Conservation (phyloP, 2,113 vertebrate genomes). For the Cavia aperea region DNA sequence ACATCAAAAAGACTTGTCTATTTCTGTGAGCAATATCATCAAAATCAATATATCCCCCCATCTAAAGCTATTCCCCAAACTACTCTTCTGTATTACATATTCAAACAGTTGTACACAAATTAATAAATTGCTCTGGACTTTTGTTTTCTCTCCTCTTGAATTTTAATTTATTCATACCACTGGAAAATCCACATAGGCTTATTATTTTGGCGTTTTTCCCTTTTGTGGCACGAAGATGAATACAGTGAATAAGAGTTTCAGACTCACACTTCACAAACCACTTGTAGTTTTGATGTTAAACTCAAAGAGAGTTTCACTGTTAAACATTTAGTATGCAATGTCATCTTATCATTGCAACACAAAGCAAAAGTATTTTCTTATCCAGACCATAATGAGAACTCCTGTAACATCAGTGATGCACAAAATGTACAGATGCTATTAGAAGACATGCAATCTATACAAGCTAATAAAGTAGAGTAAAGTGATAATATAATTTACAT, state of each 20-base stretch:
- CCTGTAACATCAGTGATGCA: constrained; percentile 68
- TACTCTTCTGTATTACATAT: constrained; percentile 46
- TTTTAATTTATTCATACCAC: constrained; percentile 55
- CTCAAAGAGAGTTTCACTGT: constrained; percentile 14
- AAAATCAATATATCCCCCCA: constrained; percentile 54
- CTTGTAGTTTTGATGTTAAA: constrained; percentile 49
- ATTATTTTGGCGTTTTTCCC: constrained; percentile 35
- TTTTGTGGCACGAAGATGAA: constrained; percentile 17
- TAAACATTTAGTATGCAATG: constrained; percentile 65
- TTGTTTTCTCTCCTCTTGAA: constrained; percentile 60
- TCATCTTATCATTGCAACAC: constrained; percentile 57
- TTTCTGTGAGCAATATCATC: constrained; percentile 55
- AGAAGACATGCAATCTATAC: constrained; percentile 63
- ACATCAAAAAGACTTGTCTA: constrained; percentile 52
- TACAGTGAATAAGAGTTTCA: not conserved
- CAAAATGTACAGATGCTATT: constrained; percentile 68
- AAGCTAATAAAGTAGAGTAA: constrained; percentile 59
- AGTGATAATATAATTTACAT: constrained; percentile 65
- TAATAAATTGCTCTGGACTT: constrained; percentile 67
- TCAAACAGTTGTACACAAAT: constrained; percentile 63
- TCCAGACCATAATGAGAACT: constrained; percentile 56
- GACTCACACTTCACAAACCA: constrained; percentile 36
- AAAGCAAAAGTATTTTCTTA: constrained; percentile 57
- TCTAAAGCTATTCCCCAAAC: constrained; percentile 25
- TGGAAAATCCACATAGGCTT: constrained; percentile 52